phyloP scores from a whole-genome alignment of 2,888 invertebrate genomes.

The Gandaritis pyraliata region DNA sequence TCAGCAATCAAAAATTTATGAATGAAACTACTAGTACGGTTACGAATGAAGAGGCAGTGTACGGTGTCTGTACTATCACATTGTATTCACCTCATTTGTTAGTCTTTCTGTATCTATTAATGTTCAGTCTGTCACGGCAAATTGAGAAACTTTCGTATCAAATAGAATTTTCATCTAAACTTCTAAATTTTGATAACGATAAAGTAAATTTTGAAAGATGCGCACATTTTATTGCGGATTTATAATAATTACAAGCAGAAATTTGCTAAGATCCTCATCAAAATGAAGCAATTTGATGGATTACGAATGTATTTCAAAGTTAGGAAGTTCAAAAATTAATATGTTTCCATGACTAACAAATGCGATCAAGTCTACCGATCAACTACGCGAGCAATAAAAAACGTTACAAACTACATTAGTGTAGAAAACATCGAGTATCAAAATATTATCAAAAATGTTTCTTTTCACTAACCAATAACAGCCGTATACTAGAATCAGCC shows the following conservation, averaged over 20 bases:
- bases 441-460: slow-evolving; percentile 82
- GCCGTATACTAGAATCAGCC: slow-evolving; percentile 84
- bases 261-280: background rate
- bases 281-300: slow-evolving; percentile 1
- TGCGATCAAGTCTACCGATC: slow-evolving; percentile 65
- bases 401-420: slow-evolving; percentile 74
- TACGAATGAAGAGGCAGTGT: slow-evolving; percentile 38
- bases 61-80: slow-evolving; percentile 54
- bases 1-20: slow-evolving; percentile 27
- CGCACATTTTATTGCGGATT: too few species aligned
- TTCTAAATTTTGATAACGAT: background rate
- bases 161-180: slow-evolving; percentile 7
- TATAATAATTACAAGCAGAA: too few species aligned
- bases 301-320: slow-evolving; percentile 4
- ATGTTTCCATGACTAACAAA: slow-evolving; percentile 61
- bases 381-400: slow-evolving; percentile 71
- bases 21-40: slow-evolving; percentile 29
- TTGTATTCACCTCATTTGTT: slow-evolving; percentile 64
- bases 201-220: background rate
- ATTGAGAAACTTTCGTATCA: background rate
- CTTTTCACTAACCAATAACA: slow-evolving; percentile 82
- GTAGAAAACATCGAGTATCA: slow-evolving; percentile 84
- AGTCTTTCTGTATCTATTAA: slow-evolving; percentile 41
- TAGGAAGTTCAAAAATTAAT: slow-evolving; percentile 39
- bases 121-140: slow-evolving; percentile 38